Evolutionary conservation across 1,140 invertebrate species (phyloP), one percentile per base, ranked within the genome.

Genomic region (Sogatella furcifera): DNA sequence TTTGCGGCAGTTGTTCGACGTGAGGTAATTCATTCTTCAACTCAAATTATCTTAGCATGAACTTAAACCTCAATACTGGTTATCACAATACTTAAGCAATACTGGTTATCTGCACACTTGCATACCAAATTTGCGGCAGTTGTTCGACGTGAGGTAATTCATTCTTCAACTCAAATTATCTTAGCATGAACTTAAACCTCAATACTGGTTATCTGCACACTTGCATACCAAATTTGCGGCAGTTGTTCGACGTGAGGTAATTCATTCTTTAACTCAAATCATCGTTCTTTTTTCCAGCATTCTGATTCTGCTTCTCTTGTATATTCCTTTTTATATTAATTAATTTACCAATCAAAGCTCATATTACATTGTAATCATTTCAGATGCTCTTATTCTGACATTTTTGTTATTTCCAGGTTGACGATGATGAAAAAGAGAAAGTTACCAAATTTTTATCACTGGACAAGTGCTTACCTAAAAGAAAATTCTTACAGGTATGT

Each of bases 71-170:
- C 75, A 77, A 0, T 95, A 92, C 75, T 99, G 95, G 95, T 99
- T n/a, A n/a, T n/a, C n/a, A n/a, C n/a, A n/a, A n/a, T n/a, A n/a
- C n/a, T n/a, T n/a, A n/a, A n/a, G n/a, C n/a, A n/a, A n/a, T n/a
- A n/a, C 75, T 99, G 95, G 95, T 99, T 99, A 78, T 78, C 96
- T 52, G 97, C 94, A 46, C 97, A 99, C 80, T 78, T 99, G 49
- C 97, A 99, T 76, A 92, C 90, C 65, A 93, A 96, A 77, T 99
- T 96, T 80, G 82, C 89, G 42, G 96, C 96, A 6, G 55, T 92
- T 5, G 81, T 98, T 10, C 77, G 81, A 24, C 90, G 95, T 74
- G 69, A 78, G 22, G 66, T 75, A 60, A 38, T 13, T 38, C 9
- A 38, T 38, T 38, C 34, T n/a, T n/a, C n/a, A n/a, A 38, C 34